phyloP scores from a whole-genome alignment of 2,888 invertebrate genomes.

The Luffia ferchaultella region DNA sequence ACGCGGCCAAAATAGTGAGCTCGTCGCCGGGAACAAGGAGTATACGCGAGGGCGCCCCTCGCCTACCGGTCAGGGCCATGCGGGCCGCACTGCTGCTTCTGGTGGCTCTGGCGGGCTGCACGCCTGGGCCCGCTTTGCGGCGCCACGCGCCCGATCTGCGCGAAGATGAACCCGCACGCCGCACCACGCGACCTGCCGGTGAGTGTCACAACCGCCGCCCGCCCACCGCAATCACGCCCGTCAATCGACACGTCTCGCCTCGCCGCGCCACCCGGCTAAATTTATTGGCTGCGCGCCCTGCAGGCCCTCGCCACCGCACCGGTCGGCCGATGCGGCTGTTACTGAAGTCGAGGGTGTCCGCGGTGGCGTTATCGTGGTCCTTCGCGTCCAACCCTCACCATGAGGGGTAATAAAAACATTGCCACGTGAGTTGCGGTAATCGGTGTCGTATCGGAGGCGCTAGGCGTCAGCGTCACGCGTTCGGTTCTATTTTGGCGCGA shows the following conservation, averaged over 20 bases:
- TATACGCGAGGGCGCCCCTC: slow-evolving; percentile 28
- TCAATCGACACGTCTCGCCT: slow-evolving; percentile 16
- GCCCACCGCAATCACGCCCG: slow-evolving; percentile 25
- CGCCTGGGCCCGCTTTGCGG: slow-evolving; percentile 43
- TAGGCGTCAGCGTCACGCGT: slow-evolving; percentile 1
- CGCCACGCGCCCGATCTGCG: slow-evolving; percentile 70
- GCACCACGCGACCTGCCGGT: slow-evolving; percentile 73
- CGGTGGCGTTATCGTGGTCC: too few relatives aligned
- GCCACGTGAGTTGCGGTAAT: slow-evolving; percentile 43
- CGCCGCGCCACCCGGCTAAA: slow-evolving; percentile 18
- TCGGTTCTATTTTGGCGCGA: slow-evolving; percentile 41
- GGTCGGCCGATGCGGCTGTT: slow-evolving; percentile 26
- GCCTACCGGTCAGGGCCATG: slow-evolving; percentile 28
- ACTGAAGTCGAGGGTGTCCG: background rate
- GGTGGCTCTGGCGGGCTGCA: slow-evolving; percentile 45
- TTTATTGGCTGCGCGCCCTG: slow-evolving; percentile 12
- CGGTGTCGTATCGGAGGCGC: background rate
- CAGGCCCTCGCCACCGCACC: too few relatives aligned
- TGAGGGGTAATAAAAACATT: slow-evolving; percentile 55
- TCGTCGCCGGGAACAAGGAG: slow-evolving; percentile 43
- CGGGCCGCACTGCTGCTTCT: slow-evolving; percentile 42
- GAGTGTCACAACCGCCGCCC: slow-evolving; percentile 39
- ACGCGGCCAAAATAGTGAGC: slow-evolving; percentile 58
- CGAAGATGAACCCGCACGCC: slow-evolving; percentile 73
- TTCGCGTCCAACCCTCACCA: slow-evolving; percentile 28